These are phyloP conservation scores for Xenopus tropicalis DNA, from an alignment of 2,113 vertebrate genomes.

Conservation along the genomic window DNA sequence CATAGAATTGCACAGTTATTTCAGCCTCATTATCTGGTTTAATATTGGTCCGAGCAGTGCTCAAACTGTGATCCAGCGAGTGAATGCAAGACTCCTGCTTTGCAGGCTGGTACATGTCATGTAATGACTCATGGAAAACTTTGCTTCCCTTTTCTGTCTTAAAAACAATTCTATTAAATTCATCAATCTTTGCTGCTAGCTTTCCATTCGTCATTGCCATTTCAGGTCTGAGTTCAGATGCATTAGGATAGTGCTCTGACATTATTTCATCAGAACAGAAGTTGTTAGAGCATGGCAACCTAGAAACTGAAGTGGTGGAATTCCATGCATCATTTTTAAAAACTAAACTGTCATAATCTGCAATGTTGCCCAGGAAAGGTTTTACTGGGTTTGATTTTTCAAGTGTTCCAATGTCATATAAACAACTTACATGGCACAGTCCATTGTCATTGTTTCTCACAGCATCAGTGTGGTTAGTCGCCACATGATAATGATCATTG, in stretches of 20 bases:
- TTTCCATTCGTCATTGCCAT: conserved; percentile 72
- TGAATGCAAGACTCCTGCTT: too few relatives aligned
- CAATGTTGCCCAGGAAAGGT: conserved; percentile 74
- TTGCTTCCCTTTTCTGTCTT: conserved; percentile 74
- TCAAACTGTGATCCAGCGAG: background rate
- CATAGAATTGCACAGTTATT: conserved; percentile 30
- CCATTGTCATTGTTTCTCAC: conserved; percentile 27
- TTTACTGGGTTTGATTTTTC: conserved; percentile 57
- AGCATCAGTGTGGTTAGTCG: background rate
- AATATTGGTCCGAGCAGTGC: background rate
- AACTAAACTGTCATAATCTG: conserved; percentile 67
- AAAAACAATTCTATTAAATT: conserved; percentile 90
- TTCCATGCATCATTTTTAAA: conserved; percentile 54
- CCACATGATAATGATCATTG: background rate
- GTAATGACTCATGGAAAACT: conserved; percentile 25
- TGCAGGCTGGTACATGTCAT: background rate
- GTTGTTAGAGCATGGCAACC: conserved; percentile 38
- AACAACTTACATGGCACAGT: conserved; percentile 76
- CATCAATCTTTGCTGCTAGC: conserved; percentile 85
- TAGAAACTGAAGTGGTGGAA: conserved; percentile 44
- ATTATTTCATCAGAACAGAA: conserved; percentile 21
- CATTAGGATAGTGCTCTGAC: conserved; percentile 32
- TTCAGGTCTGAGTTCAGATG: conserved; percentile 45
- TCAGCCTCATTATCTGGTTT: conserved; percentile 14
- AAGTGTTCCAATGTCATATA: conserved; percentile 59